phyloP scores from a whole-genome alignment of 1,140 invertebrate genomes.

The Cydia splendana region DNA sequence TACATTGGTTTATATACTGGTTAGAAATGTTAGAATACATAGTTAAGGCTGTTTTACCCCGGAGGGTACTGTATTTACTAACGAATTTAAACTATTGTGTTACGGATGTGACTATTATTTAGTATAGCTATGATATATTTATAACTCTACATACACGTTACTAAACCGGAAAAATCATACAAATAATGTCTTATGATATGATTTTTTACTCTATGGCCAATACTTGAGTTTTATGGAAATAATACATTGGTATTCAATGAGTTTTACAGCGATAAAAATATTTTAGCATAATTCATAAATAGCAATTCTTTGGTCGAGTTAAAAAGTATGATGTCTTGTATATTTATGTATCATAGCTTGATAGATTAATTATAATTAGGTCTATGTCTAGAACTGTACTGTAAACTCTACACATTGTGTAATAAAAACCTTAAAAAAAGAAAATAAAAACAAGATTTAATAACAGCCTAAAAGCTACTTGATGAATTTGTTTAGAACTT shows the following conservation, averaged over 20 bases:
- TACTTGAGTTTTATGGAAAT: no score
- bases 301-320: no score
- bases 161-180: neutral
- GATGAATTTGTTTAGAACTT: no score
- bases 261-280: no score
- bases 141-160: neutral
- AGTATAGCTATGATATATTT: neutral
- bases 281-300: no score
- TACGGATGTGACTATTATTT: constrained; percentile 17
- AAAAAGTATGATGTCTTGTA: neutral
- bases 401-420: neutral
- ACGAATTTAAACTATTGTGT: constrained; percentile 4
- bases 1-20: constrained; percentile 5
- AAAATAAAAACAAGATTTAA: neutral
- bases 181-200: no score
- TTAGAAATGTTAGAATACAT: neutral
- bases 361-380: neutral
- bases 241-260: no score
- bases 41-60: neutral
- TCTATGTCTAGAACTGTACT: neutral
- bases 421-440: neutral
- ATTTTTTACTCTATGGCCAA: no score
- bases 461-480: no score
- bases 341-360: neutral
- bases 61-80: neutral